These are phyloP conservation scores for Polia nebulosa DNA, from an alignment of 2,888 invertebrate genomes.

Conservation along the genomic window DNA sequence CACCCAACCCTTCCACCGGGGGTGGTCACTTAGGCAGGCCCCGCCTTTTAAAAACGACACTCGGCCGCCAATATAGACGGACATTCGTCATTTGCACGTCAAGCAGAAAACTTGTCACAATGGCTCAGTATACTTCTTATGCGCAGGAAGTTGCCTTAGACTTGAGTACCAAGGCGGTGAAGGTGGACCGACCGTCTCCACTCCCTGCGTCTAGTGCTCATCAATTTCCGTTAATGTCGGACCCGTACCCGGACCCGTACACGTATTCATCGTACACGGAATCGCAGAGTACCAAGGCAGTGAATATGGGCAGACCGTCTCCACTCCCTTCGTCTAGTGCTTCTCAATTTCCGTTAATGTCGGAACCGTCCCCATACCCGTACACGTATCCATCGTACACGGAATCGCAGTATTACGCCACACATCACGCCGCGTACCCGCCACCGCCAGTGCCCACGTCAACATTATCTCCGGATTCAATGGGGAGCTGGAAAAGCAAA, in stretches of 20 bases:
- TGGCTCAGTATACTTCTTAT: slow-evolving; percentile 86
- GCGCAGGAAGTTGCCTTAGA: slow-evolving; percentile 81
- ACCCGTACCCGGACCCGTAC: slow-evolving; percentile 61
- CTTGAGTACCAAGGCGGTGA: slow-evolving; percentile 74
- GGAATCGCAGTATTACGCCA: slow-evolving; percentile 65
- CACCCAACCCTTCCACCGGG: slow-evolving; percentile 60
- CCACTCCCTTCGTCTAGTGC: slow-evolving; percentile 63
- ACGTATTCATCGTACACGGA: no score
- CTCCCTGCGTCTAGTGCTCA: slow-evolving; percentile 60
- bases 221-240: slow-evolving; percentile 49
- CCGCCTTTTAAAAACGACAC: slow-evolving; percentile 66
- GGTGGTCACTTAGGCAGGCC: slow-evolving; percentile 68
- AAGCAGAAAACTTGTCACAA: slow-evolving; percentile 67
- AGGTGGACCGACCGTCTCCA: slow-evolving; percentile 70
- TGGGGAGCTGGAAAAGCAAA: slow-evolving; percentile 68
- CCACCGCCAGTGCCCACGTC: slow-evolving; percentile 71
- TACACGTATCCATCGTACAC: no score
- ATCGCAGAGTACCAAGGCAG: slow-evolving; percentile 70
- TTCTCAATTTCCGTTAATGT: slow-evolving; percentile 51
- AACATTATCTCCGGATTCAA: slow-evolving; percentile 76
- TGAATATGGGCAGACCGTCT: slow-evolving; percentile 71
- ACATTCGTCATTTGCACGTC: slow-evolving; percentile 66
- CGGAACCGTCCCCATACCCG: slow-evolving; percentile 61
- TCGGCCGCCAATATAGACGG: slow-evolving; percentile 52
- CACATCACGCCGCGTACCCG: slow-evolving; percentile 68